Evolutionary conservation across 2,113 vertebrate genomes (phyloP), one percentile per base, ranked within the genome.

Genomic region (Macrotus californicus): DNA sequence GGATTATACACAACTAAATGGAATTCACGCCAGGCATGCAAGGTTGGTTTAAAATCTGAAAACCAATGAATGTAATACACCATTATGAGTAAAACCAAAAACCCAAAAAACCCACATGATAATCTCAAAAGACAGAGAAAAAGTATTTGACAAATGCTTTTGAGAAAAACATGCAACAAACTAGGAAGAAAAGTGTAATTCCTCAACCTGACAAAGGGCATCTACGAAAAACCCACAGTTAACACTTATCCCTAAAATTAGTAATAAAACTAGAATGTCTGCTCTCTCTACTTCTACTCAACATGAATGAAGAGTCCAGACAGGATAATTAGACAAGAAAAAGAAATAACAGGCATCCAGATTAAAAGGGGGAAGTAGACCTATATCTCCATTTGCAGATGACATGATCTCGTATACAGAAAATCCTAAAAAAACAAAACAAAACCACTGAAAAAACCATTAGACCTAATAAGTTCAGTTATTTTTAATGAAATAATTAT

Each of bases 11-110:
- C 22, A 72, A 77, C 39, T 10, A 67, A 46, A 34, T 76, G 22
- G 31, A 46, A 89, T 75, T 89, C 81, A 82, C n/a, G 11, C 43
- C 54, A 95, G 64, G 31, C 95, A 94, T 75, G 41, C 36, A 89
- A 76, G 69, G 24, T 67, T 91, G 48, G 29, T 14, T 85, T 54
- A 83, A 83, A 15, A 64, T 59, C 18, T 6, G 16, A 83, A 87
- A 90, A 72, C n/a, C 22, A 92, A 66, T 89, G 21, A 59, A 48
- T 64, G 15, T 34, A 67, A n/a, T 46, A 73, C 5, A 64, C n/a
- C n/a, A 48, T 22, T 26, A 48, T 73, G n/a, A 75, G 26, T 10
- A 88, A 29, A 79, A 79, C 59, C 36, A 79, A 87, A 83, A 64
- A n/a, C 7, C 7, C n/a, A n/a, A n/a, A n/a, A 86, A 87, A 87